phyloP scores from a whole-genome alignment of 1,140 invertebrate genomes.

The Diploscapter pachys region DNA sequence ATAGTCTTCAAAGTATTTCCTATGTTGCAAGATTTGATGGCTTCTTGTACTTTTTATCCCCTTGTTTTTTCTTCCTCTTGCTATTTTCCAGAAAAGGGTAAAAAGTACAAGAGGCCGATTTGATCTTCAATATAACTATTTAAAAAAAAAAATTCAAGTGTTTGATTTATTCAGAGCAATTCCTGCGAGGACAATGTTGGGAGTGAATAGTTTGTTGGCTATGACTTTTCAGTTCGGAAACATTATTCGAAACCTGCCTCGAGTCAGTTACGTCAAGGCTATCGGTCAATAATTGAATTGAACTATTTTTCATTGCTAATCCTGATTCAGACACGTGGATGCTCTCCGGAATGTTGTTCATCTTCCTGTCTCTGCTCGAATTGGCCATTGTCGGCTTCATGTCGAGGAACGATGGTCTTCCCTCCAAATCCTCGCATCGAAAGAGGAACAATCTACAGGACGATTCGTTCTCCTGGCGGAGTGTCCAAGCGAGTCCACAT shows the following conservation, averaged over 20 bases:
- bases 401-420: slow-evolving; percentile 55
- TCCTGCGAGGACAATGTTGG: slow-evolving; percentile 58
- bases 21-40: background rate
- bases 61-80: background rate
- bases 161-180: slow-evolving; percentile 44
- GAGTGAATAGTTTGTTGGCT: slow-evolving; percentile 51
- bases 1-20: background rate
- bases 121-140: background rate
- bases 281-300: slow-evolving; percentile 18
- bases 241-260: slow-evolving; percentile 56
- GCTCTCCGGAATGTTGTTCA: slow-evolving; percentile 53
- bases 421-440: slow-evolving; percentile 16
- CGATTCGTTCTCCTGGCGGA: background rate
- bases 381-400: slow-evolving; percentile 57
- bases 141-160: background rate
- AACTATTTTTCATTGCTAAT: background rate
- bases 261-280: slow-evolving; percentile 50
- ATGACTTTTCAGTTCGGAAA: slow-evolving; percentile 59
- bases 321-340: slow-evolving; percentile 25
- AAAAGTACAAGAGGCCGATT: background rate
- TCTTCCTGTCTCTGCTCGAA: slow-evolving; percentile 56
- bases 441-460: slow-evolving; percentile 4
- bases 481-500: slow-evolving; percentile 2
- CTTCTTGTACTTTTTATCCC: background rate
- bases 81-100: too few species aligned